phyloP scores from a whole-genome alignment of 2,113 vertebrate species.

The Microcebus lehilahytsara region DNA sequence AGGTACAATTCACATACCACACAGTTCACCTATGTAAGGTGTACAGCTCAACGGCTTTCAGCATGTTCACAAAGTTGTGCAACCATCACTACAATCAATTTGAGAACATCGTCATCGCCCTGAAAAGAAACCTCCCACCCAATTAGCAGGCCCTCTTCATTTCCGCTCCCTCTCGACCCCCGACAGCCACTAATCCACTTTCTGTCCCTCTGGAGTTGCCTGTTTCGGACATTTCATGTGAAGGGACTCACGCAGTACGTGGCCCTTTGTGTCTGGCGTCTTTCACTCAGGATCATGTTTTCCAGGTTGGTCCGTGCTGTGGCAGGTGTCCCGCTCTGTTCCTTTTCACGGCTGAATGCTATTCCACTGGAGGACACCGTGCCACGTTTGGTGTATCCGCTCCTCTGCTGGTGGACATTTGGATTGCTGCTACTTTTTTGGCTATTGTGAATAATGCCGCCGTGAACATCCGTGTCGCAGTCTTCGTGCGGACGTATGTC shows the following conservation, averaged over 20 bases:
- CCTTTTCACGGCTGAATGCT: not conserved
- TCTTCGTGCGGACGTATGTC: fast-evolving
- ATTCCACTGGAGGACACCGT: fast-evolving
- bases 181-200: not conserved
- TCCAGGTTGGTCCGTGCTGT: not conserved
- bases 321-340: not conserved
- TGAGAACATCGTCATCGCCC: not conserved
- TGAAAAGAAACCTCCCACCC: not conserved
- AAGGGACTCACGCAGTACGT: not conserved
- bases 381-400: too few relatives aligned
- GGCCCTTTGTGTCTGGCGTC: not conserved
- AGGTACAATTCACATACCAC: not conserved
- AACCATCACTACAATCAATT: not conserved
- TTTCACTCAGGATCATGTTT: not conserved
- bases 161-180: not conserved
- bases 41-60: not conserved
- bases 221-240: not conserved
- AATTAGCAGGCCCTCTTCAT: not conserved
- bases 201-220: not conserved
- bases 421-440: not conserved
- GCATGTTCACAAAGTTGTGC: not conserved
- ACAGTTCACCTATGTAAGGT: not conserved
- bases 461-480: not conserved
- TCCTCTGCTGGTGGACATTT: not conserved
- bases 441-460: not conserved